These are phyloP conservation scores for Acridotheres tristis DNA, from an alignment of 2,797 vertebrate genomes.

Conservation along the genomic window DNA sequence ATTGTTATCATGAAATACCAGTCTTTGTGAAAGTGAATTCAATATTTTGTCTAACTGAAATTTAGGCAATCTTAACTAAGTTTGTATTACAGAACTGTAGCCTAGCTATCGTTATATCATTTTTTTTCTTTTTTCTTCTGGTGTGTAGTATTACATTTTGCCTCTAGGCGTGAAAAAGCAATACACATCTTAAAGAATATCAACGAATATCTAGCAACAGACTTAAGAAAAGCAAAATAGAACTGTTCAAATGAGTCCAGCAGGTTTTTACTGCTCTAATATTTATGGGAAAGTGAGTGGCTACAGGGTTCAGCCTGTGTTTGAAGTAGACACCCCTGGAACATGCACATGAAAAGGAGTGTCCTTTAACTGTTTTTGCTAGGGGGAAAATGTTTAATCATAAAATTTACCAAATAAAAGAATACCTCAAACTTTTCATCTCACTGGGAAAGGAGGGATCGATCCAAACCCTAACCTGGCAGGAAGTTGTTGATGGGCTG, in stretches of 20 bases:
- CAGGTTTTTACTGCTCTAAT: neutral
- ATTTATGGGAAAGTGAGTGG: neutral
- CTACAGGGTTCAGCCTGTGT: neutral
- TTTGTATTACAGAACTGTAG: too few relatives aligned
- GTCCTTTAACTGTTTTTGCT: neutral
- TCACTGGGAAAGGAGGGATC: neutral
- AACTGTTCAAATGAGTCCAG: neutral
- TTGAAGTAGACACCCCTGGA: neutral
- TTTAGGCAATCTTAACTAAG: neutral
- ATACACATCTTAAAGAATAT: neutral
- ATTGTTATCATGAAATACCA: neutral
- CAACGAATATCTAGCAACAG: neutral
- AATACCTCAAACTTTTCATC: neutral
- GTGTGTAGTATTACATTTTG: rapidly evolving
- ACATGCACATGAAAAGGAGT: neutral
- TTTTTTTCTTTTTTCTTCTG: neutral
- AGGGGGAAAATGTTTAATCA: neutral
- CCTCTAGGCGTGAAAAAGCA: neutral
- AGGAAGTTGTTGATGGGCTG: neutral
- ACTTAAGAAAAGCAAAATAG: neutral
- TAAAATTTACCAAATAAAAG: neutral
- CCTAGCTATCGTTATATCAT: neutral
- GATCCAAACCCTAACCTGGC: neutral
- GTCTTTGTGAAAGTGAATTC: neutral
- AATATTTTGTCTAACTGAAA: neutral